Conservation (phyloP, 1,140 invertebrate genomes). For the Sesamia nonagrioides region DNA sequence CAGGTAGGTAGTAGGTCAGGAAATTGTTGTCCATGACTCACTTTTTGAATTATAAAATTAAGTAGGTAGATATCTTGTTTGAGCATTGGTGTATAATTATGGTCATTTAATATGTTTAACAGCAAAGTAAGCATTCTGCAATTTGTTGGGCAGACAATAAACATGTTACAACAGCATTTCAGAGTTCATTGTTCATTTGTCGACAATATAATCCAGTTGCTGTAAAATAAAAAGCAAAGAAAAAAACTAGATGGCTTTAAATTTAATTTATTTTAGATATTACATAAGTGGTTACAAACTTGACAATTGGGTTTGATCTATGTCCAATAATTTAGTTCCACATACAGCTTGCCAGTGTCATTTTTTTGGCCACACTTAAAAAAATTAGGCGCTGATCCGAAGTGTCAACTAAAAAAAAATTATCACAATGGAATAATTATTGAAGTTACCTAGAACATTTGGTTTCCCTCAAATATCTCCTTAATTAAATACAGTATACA, state of each 20-base stretch:
- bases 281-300: constrained; percentile 70
- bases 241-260: constrained; percentile 66
- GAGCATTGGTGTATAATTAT: too few species aligned
- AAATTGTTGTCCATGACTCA: background rate
- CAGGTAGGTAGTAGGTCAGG: background rate
- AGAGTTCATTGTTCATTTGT: too few species aligned
- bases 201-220: background rate
- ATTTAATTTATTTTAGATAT: constrained; percentile 83
- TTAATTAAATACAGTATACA: constrained; percentile 60
- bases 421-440: constrained; percentile 83
- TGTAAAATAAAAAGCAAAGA: constrained; percentile 52
- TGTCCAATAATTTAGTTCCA: constrained; percentile 79
- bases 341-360: constrained; percentile 68
- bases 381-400: constrained; percentile 67
- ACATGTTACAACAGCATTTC: too few species aligned
- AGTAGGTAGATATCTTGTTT: too few species aligned
- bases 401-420: constrained; percentile 79
- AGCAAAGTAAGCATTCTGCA: too few species aligned
- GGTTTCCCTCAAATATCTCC: constrained; percentile 75
- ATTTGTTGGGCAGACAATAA: too few species aligned
- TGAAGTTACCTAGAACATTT: constrained; percentile 80
- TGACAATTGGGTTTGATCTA: constrained; percentile 71
- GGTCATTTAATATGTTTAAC: too few species aligned
- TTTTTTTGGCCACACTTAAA: constrained; percentile 70
- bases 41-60: too few species aligned